These are phyloP conservation scores for Toxostoma redivivum DNA, from an alignment of 2,113 vertebrate species.

Conservation along the genomic window DNA sequence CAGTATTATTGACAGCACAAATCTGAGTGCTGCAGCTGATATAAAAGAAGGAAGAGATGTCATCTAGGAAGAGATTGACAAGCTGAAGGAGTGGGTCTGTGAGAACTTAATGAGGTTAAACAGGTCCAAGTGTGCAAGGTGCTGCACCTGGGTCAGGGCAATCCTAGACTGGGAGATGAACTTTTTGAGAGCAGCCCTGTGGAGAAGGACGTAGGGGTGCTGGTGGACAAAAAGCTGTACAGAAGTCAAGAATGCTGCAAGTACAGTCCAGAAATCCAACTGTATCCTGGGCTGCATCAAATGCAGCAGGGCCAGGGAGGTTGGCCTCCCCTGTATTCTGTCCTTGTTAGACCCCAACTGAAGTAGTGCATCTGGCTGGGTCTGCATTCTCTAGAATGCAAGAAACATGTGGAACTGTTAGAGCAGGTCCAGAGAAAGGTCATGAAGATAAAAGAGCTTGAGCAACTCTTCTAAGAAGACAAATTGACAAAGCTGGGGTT, in stretches of 20 bases:
- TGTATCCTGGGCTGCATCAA: background rate
- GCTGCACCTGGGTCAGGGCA: background rate
- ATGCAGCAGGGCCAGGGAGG: no score
- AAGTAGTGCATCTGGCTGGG: accelerated
- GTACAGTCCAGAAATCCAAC: background rate
- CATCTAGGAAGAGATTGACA: accelerated
- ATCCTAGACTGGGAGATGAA: background rate
- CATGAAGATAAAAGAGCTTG: background rate
- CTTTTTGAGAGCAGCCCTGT: background rate
- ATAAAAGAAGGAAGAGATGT: background rate
- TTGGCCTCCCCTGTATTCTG: background rate
- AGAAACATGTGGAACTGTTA: background rate
- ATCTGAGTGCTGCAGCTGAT: background rate
- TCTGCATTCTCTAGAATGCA: background rate
- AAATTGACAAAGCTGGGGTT: background rate
- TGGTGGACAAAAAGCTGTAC: background rate
- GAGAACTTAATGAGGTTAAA: background rate
- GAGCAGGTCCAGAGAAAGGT: background rate
- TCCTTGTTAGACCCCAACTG: background rate
- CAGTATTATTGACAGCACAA: background rate
- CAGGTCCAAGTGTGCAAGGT: background rate
- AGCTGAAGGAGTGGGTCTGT: background rate
- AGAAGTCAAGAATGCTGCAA: background rate
- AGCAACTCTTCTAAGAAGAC: background rate
- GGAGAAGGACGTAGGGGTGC: background rate